Evolutionary conservation across 1,140 invertebrate species (phyloP).

Genomic region (Portunus trituberculatus): DNA sequence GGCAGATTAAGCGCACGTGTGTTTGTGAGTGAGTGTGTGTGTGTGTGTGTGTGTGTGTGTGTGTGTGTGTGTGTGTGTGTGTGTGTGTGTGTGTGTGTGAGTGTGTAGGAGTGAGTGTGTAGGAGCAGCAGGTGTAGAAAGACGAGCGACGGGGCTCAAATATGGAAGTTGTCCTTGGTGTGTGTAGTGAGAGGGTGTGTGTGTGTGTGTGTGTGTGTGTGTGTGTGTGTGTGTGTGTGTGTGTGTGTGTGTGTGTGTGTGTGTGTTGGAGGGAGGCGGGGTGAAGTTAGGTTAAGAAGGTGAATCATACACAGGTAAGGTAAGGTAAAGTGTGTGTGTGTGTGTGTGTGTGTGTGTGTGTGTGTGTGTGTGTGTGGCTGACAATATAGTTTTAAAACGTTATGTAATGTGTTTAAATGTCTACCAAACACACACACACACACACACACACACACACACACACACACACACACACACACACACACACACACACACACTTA

Average conservation of each 20-base stretch:
- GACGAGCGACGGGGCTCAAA: neutral
- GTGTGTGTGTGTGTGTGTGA: conserved; percentile 45
- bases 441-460: too few relatives aligned
- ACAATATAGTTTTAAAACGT: too few relatives aligned
- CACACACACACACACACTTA: too few relatives aligned
- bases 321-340: too few relatives aligned
- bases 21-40: conserved; percentile 34
- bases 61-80: conserved; percentile 25
- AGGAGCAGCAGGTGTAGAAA: neutral
- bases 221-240: too few relatives aligned
- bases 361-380: neutral
- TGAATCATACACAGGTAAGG: neutral
- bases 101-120: conserved; percentile 10
- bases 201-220: too few relatives aligned
- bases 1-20: neutral
- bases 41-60: conserved; percentile 40
- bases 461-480: too few relatives aligned
- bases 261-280: neutral
- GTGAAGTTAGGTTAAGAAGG: neutral
- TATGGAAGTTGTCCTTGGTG: neutral
- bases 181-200: too few relatives aligned
- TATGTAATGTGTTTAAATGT: too few relatives aligned
- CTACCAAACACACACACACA: too few relatives aligned
- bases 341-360: neutral
- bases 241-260: too few relatives aligned